phyloP scores from a whole-genome alignment of 2,113 vertebrate genomes.

The Ramphastos sulfuratus region DNA sequence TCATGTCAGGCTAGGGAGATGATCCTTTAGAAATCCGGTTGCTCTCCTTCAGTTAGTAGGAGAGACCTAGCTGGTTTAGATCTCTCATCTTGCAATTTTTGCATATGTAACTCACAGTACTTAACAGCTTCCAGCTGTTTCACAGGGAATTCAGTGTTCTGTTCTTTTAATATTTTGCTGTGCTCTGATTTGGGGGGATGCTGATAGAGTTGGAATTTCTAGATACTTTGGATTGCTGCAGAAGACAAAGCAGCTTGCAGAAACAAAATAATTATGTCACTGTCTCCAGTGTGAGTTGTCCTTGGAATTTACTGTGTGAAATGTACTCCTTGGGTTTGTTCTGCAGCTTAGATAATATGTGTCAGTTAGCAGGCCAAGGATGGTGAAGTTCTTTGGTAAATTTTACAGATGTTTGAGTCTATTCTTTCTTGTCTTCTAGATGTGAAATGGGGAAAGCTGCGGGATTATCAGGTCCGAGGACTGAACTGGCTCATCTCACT shows the following conservation, averaged over 20 bases:
- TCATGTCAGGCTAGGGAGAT: neutral
- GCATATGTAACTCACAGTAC: neutral
- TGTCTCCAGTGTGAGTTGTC: neutral
- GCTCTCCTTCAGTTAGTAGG: neutral
- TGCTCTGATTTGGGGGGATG: neutral
- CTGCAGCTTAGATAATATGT: neutral
- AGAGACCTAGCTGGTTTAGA: neutral
- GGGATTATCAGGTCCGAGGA: constrained; percentile 96
- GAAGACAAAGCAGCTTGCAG: neutral
- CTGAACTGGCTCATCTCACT: constrained; percentile 98
- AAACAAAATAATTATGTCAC: neutral
- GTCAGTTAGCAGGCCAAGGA: neutral
- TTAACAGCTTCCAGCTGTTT: neutral
- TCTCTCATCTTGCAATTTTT: neutral
- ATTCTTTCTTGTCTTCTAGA: constrained; percentile 72
- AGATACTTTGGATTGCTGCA: neutral
- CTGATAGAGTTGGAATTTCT: neutral
- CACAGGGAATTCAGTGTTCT: neutral
- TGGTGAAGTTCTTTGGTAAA: neutral
- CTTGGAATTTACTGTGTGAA: neutral
- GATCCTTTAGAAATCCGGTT: neutral
- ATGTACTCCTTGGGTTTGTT: neutral
- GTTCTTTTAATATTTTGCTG: neutral
- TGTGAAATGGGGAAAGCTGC: constrained; percentile 92
- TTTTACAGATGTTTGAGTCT: neutral